Base-by-base conservation (phyloP, 1,140 invertebrate genomes). In the Drosophila sucinea region DNA sequence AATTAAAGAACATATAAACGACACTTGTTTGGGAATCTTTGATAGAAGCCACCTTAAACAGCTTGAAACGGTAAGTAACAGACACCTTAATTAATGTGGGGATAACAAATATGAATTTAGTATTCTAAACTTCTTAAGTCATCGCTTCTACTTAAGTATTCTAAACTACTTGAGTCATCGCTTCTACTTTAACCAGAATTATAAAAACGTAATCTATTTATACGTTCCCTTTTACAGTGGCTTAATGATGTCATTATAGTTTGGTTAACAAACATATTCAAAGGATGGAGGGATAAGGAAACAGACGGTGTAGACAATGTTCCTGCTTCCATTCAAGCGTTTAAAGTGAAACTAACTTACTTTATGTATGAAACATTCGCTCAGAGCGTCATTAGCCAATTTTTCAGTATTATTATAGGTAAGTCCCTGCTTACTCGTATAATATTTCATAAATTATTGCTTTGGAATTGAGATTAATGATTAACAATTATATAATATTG, bases 381-480 rank as follows among this genome's bases (percentile, higher is more conserved):
- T 11, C 95, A 95, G 90, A 94, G 96, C 56, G 94, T 97, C 77
- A 98, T 98, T 65, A 96, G 97, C 85, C 97, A 99, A 90, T 93
- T 99, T 51, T 99, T 99, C 92, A 97, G 97, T 85, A 99, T 99
- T 60, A 98, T 99, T 66, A 98, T 99, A 91, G 96, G 95, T 95
- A 93, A 91, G 78, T 40, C 1, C 27, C 0, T 29, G 27, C 3
- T 2, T 1, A n/a, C 17, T 17, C 17, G 17, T 17, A 17, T 17
- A 17, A 17, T 17, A 17, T 17, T 55, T 1, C 51, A 4, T 30
- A 30, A 30, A n/a, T 41, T 17, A 40, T 11, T 11, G 10, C 44
- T 8, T 23, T 11, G 1, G 11, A 38, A 33, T 33, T 2, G 8
- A 38, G 3, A 38, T 57, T 60, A 38, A 17, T 23, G 17, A 33